Evolutionary conservation across 2,888 invertebrate genomes (phyloP), one percentile per base, ranked within the genome.

Genomic region (Hirtodrosophila duncani): DNA sequence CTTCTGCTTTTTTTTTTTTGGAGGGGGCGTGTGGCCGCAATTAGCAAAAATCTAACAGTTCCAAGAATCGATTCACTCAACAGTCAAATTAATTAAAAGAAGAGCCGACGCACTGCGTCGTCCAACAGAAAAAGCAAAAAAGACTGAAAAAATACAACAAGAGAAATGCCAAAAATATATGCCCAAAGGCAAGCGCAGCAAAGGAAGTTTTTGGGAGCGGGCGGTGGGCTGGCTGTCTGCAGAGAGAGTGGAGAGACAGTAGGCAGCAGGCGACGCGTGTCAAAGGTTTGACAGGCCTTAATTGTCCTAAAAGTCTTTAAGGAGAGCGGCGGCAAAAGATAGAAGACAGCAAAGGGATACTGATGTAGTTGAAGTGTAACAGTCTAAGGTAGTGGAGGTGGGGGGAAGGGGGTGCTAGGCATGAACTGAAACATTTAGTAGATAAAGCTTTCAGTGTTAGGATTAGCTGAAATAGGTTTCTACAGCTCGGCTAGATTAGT

Each of bases 41-140:
- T 81, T 82, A 81, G 77, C 64, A 77, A n/a, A n/a, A 81, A 70
- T 82, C 81, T 70, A 82, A 79, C 80, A 72, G 64, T 82, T 82
- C 83, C 70, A 52, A 71, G 83, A 82, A 83, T 75, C 72, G 79
- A 77, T 80, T 80, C 57, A 63, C 53, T 71, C 63, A 58, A 58
- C 58, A 53, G 63, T 46, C 52, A 56, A 67, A 81, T 81, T 78
- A 81, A 77, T 77, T 78, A 29, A 29, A 17, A 44, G 18, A 36
- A 45, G 39, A 48, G 43, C 24, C 39, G 52, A 51, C 51, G 51
- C 50, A 50, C 29, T 16, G 13, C 23, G 37, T 29, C 38, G 38
- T 50, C 26, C 49, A 49, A 49, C 48, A 14, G 20, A 38, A 37
- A 27, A 44, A 30, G 14, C 6, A 10, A 17, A 34, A 26, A 45